Conservation (phyloP, 2,113 vertebrate species). For the Ictalurus punctatus region DNA sequence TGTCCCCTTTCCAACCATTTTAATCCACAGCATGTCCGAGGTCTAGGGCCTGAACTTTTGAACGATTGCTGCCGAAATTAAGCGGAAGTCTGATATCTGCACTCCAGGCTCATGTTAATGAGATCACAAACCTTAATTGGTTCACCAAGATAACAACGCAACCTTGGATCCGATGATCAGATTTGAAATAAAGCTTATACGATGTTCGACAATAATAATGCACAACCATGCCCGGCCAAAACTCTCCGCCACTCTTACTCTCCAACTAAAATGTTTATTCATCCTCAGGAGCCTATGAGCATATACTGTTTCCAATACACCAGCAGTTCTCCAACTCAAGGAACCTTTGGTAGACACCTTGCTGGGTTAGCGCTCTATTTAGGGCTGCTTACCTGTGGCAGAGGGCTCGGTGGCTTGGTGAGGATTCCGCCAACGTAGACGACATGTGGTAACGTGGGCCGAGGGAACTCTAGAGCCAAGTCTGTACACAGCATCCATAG, state of each 20-base stretch:
- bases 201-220: too few species aligned
- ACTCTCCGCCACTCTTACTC: too few species aligned
- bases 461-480: slow-evolving; percentile 93
- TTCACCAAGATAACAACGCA: background rate
- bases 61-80: background rate
- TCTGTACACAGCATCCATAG: slow-evolving; percentile 99
- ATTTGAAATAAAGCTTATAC: background rate
- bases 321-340: background rate
- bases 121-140: background rate
- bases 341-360: background rate
- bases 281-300: background rate
- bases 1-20: background rate
- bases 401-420: slow-evolving; percentile 85
- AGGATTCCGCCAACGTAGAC: slow-evolving; percentile 98
- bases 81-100: background rate
- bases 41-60: background rate
- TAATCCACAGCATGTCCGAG: background rate
- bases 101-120: background rate
- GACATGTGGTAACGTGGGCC: slow-evolving; percentile 94
- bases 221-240: too few species aligned
- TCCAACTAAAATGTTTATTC: background rate
- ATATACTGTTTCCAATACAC: background rate
- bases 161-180: background rate
- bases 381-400: slow-evolving; percentile 86
- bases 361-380: background rate